These are phyloP conservation scores for Ophthalmotilapia sp. DNA, from an alignment of 2,113 vertebrate genomes.

Conservation along the genomic window DNA sequence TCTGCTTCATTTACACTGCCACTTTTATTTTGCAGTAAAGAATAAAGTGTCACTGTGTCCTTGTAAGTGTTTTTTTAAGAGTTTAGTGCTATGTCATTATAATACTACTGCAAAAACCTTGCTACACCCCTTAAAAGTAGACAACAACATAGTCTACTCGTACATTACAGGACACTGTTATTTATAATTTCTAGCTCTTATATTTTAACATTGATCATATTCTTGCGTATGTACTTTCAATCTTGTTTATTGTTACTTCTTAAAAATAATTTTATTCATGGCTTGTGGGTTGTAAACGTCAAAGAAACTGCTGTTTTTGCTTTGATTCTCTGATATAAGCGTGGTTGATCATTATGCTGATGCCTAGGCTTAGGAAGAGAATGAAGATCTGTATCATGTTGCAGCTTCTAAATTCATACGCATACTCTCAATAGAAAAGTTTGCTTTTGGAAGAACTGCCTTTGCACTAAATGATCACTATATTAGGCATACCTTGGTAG, in stretches of 20 bases:
- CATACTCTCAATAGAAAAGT: background rate
- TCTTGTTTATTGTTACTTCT: background rate
- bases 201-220: background rate
- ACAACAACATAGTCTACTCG: background rate
- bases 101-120: background rate
- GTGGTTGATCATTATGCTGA: background rate
- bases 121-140: background rate
- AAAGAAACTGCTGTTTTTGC: background rate
- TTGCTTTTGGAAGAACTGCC: background rate
- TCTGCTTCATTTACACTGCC: background rate
- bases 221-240: background rate
- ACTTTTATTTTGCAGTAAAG: background rate
- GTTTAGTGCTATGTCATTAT: background rate
- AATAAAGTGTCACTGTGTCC: background rate
- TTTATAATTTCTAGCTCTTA: background rate
- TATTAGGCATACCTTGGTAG: background rate
- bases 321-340: background rate
- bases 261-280: background rate
- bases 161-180: background rate
- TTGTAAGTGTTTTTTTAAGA: background rate
- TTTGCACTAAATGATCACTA: background rate
- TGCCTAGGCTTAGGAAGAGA: background rate
- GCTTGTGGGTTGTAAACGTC: background rate
- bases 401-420: background rate
- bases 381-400: background rate